Evolutionary conservation across 1,140 invertebrate genomes (phyloP), one percentile per base, ranked within the genome.

Genomic region (Octopus bimaculoides): DNA sequence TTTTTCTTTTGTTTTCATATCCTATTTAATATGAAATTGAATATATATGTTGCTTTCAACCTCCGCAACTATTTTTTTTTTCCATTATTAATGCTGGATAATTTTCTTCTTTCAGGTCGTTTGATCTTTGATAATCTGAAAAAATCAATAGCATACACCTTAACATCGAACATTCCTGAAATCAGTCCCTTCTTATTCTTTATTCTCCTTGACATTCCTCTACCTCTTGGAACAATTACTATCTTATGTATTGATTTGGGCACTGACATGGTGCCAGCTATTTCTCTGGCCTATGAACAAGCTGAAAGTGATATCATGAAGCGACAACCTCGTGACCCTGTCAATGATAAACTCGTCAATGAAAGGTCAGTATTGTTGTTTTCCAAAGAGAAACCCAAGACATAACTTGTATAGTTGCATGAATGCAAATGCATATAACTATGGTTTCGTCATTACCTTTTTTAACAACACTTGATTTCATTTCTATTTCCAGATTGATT

Each of bases 241-340:
- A 99, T 99, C 92, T 93, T 99, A 83, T 99, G 98, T 93, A 99
- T 99, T 92, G 98, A 99, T 94, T 93, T 99, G 90, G 98, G 98
- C 94, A 99, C 98, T 88, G 98, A 99, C 94, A 99, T 99, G 97
- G 91, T 98, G 86, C 98, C 98, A 87, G 98, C 98, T 86, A 99
- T 99, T 91, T 98, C 98, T 81, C 93, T 99, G 89, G 98, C 98
- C 86, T 98, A 98, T 92, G 96, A 98, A 93, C 94, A 95, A 92
- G 95, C 96, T 89, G 96, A 98, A 92, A 95, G 94, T 89, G 96
- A 99, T 92, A 99, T 99, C 91, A 99, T 99, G 98, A 97, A 97
- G 94, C 93, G 96, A 89, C 94, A 95, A 92, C 96, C 96, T 85
- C 93, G 96, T 92, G 94, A 97, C 92, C 96, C 96, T 89, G 93